Conservation (phyloP, 1,140 invertebrate species). For the Dreissena rostriformis region DNA sequence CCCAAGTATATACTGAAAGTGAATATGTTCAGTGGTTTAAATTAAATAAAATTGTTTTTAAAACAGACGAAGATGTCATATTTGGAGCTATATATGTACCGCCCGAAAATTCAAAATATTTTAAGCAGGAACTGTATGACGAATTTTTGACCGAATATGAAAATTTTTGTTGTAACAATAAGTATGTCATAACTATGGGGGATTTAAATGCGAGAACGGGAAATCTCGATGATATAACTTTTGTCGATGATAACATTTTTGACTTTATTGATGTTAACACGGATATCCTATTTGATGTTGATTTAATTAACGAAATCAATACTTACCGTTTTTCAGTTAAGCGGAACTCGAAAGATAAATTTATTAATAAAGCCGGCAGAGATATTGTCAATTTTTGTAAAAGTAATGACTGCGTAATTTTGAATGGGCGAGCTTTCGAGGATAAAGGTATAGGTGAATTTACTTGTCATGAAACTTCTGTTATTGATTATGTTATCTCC, state of each 20-base stretch:
- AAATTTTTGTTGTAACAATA: neutral
- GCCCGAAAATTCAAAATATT: constrained; percentile 9
- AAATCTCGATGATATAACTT: neutral
- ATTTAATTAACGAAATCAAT: neutral
- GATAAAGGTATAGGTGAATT: neutral
- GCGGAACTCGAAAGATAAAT: neutral
- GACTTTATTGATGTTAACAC: constrained; percentile 8
- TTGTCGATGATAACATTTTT: constrained; percentile 6
- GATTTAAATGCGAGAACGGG: neutral
- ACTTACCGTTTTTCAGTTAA: neutral
- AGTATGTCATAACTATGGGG: neutral
- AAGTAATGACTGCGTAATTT: neutral
- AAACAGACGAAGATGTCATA: neutral
- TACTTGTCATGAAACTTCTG: neutral
- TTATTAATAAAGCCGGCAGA: neutral
- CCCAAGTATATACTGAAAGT: neutral
- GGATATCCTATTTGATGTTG: neutral
- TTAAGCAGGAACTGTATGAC: neutral
- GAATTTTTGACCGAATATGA: neutral
- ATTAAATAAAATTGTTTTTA: constrained; percentile 1
- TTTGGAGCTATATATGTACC: constrained; percentile 15
- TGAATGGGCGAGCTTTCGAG: constrained; percentile 1
- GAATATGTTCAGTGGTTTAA: constrained; percentile 33
- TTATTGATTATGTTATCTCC: neutral
- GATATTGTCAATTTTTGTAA: constrained; percentile 7